phyloP scores from a whole-genome alignment of 64 coral and sea anemone genomes.

The Actinia equina region DNA sequence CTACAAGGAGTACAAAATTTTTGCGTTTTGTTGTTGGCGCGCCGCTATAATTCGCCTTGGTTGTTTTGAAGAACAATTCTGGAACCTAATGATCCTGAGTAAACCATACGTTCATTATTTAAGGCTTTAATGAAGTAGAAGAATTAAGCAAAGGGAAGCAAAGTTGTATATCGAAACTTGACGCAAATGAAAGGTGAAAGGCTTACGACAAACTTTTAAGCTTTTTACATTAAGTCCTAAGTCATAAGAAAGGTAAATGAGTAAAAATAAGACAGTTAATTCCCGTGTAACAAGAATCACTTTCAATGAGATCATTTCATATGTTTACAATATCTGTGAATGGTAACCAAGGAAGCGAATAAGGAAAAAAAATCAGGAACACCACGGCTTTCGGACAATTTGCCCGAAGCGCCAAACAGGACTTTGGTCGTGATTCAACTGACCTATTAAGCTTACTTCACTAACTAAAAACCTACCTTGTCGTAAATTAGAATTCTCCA shows the following conservation, averaged over 20 bases:
- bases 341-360: constrained; percentile 9
- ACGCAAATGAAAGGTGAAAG: neutral
- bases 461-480: neutral
- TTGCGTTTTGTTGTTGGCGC: neutral
- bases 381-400: neutral
- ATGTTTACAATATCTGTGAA: neutral
- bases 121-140: neutral
- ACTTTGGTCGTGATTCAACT: neutral
- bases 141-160: no score
- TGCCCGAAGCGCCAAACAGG: neutral
- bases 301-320: neutral
- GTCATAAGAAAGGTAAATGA: neutral
- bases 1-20: neutral
- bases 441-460: neutral
- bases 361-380: neutral
- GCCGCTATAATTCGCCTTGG: neutral
- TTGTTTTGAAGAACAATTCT: neutral
- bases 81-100: neutral
- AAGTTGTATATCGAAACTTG: neutral
- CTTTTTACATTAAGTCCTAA: no score
- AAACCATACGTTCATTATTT: neutral
- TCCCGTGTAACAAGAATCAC: neutral
- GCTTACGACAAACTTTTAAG: neutral
- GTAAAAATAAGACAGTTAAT: neutral
- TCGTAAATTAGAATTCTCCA: neutral